Evolutionary conservation across 92 coral and sea anemone species (phyloP).

Genomic region (Anthopleura xanthogrammica): DNA sequence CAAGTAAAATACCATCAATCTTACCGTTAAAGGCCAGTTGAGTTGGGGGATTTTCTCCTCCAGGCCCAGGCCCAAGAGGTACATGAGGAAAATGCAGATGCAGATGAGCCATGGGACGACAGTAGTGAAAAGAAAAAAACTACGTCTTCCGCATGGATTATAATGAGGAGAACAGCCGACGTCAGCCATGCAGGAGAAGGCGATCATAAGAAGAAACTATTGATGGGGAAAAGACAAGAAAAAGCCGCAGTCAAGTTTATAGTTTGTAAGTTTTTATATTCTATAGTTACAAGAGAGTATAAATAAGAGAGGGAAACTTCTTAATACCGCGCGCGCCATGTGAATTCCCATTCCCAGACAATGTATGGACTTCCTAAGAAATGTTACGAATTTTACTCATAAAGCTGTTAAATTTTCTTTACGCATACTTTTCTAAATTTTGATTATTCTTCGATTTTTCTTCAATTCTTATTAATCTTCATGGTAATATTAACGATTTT

Average conservation of each 20-base stretch:
- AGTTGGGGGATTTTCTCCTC: conserved; percentile 54
- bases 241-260: not conserved
- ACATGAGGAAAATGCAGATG: conserved; percentile 51
- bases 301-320: too few species aligned
- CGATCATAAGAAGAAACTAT: conserved; percentile 48
- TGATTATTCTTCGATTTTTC: too few species aligned
- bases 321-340: too few species aligned
- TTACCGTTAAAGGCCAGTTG: conserved; percentile 65
- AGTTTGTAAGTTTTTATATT: not conserved
- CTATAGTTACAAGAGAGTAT: too few species aligned
- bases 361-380: too few species aligned
- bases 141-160: not conserved
- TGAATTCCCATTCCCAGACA: too few species aligned
- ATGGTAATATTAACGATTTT: too few species aligned
- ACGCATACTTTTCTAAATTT: too few species aligned
- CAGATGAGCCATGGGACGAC: conserved; percentile 62
- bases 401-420: too few species aligned
- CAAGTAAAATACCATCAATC: not conserved
- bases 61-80: conserved; percentile 29
- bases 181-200: conserved; percentile 50
- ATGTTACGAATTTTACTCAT: too few species aligned
- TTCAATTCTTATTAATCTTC: too few species aligned
- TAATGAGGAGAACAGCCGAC: too few species aligned
- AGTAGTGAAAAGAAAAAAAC: conserved; percentile 71
- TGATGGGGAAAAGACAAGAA: conserved; percentile 5